These are phyloP conservation scores for Medauroidea extradentata DNA, from an alignment of 1,140 invertebrate species.

Conservation along the genomic window DNA sequence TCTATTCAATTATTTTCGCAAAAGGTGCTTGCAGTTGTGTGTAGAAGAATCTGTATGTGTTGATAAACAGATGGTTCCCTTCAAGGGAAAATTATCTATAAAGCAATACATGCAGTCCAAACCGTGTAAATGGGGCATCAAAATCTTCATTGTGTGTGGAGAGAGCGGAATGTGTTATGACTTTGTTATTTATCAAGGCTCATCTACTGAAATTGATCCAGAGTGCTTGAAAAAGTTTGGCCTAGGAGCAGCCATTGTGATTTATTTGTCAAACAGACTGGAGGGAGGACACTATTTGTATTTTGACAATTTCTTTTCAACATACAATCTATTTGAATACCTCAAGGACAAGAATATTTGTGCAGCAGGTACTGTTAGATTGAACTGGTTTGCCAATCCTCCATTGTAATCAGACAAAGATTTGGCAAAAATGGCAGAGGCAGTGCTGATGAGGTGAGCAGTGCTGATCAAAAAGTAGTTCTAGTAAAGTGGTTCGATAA, in stretches of 20 bases:
- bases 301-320: conserved; percentile 24
- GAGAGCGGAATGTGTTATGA: conserved; percentile 26
- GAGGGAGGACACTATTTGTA: conserved; percentile 10
- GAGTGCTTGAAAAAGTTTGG: conserved; percentile 11
- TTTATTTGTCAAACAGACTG: neutral
- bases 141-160: conserved; percentile 26
- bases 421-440: conserved; percentile 20
- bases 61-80: conserved; percentile 34
- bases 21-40: conserved; percentile 2
- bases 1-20: conserved; percentile 12
- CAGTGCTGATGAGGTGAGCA: no score
- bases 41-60: conserved; percentile 22
- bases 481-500: conserved; percentile 43
- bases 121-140: conserved; percentile 26
- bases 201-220: conserved; percentile 13
- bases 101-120: conserved; percentile 27
- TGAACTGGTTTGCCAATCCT: conserved; percentile 14
- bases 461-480: no score
- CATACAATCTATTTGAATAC: conserved; percentile 7
- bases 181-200: conserved; percentile 29
- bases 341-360: conserved; percentile 9
- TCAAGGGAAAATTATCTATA: conserved; percentile 25
- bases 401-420: conserved; percentile 16
- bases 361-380: conserved; percentile 15
- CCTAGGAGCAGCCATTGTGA: conserved; percentile 7